A percentile compares a stretch with the other conserved stretches of the same genome.
Evolutionary conservation across 2,797 vertebrate genomes (phyloP).

Genomic region (Tangara arthus): DNA sequence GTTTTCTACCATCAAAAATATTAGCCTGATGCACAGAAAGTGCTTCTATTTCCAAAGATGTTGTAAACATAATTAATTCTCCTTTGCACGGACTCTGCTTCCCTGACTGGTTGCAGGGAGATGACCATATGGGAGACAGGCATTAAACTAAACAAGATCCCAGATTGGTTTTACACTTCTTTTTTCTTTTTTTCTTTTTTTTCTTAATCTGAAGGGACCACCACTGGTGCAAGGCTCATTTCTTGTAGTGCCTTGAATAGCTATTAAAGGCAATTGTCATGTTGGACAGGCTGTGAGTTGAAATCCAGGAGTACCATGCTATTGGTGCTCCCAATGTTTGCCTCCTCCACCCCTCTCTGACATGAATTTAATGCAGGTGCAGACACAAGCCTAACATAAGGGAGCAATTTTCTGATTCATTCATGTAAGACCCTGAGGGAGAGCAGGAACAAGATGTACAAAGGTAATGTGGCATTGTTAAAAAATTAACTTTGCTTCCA

Average conservation of each 20-base stretch:
- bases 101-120: not conserved
- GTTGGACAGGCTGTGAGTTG: slow-evolving; percentile 53
- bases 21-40: not conserved
- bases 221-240: slow-evolving; percentile 31
- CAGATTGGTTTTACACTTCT: not conserved
- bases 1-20: not conserved
- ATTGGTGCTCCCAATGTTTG: slow-evolving; percentile 55
- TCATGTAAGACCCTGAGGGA: slow-evolving; percentile 78
- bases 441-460: slow-evolving; percentile 72
- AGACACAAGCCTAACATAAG: slow-evolving; percentile 72
- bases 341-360: slow-evolving; percentile 66
- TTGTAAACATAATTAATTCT: not conserved
- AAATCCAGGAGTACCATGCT: slow-evolving; percentile 56
- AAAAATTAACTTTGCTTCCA: slow-evolving; percentile 74
- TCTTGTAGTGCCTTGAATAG: slow-evolving; percentile 52
- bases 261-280: slow-evolving; percentile 63
- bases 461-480: slow-evolving; percentile 72
- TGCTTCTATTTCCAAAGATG: not conserved
- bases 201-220: slow-evolving; percentile 38
- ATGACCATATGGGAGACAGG: slow-evolving; percentile 4
- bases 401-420: slow-evolving; percentile 80
- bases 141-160: slow-evolving; percentile 9
- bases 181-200: not conserved
- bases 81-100: not conserved
- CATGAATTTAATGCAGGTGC: slow-evolving; percentile 78